phyloP scores from a whole-genome alignment of 2,797 vertebrate species.

The Buceros bicornis region DNA sequence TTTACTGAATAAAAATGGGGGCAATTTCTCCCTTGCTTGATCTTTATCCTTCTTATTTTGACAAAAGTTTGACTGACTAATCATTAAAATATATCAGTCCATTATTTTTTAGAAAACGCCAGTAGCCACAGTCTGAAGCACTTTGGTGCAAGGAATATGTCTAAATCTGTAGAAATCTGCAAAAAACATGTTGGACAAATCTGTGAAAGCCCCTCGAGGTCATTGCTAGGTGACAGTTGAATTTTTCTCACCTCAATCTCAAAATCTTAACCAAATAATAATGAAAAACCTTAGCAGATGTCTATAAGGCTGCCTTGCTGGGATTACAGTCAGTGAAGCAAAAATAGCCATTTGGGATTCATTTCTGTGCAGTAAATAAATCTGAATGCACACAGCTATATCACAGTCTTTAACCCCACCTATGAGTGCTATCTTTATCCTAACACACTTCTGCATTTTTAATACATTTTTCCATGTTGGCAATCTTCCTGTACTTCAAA shows the following conservation, averaged over 20 bases:
- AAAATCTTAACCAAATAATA: constrained; percentile 46
- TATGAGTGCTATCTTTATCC: constrained; percentile 40
- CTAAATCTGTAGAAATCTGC: neutral
- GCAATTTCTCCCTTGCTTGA: neutral
- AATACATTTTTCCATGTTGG: constrained; percentile 36
- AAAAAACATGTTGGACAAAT: constrained; percentile 28
- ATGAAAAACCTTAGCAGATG: constrained; percentile 45
- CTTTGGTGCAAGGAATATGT: neutral
- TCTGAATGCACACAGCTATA: neutral
- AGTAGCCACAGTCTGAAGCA: neutral
- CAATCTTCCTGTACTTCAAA: constrained; percentile 32
- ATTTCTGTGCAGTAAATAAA: constrained; percentile 62
- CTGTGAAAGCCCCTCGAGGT: neutral
- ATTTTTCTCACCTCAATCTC: constrained; percentile 58
- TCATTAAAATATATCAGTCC: neutral
- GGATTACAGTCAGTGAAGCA: constrained; percentile 34
- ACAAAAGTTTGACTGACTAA: neutral
- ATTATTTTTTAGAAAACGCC: neutral
- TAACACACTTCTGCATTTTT: constrained; percentile 42
- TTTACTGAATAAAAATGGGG: neutral
- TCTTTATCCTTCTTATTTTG: neutral
- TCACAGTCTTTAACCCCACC: constrained; percentile 38
- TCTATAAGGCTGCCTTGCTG: neutral
- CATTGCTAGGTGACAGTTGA: constrained; percentile 37
- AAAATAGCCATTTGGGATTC: constrained; percentile 44